Base-by-base conservation (phyloP, 2,888 invertebrate genomes). In the Chymomyza procnemis region DNA sequence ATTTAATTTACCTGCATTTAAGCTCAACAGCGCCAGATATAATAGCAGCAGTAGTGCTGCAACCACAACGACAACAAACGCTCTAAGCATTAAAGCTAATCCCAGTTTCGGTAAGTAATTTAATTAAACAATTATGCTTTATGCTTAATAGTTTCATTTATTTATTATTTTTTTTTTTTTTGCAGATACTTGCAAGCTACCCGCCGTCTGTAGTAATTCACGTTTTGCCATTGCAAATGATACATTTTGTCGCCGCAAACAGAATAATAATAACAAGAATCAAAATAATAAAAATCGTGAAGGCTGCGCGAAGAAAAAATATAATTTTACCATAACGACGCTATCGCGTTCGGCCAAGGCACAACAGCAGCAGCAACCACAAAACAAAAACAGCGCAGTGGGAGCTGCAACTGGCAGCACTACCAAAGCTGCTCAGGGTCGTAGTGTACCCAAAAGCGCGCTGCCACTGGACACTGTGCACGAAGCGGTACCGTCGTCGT, bases 261-360 rank as follows among this genome's bases (percentile, higher is more conserved):
- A 83, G 74, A 83, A 82, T 70, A 83, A 84, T 61, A 84, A 83
- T 57, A 83, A 83, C 30, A 84, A 85, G 71, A 85, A 85, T 50
- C 84, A 75, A 60, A 85, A 83, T 62, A 80, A 82, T 50, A 85
- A 76, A 52, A 73, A 79, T 22, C 80, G 80, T 52, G 80, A 78
- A 21, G 72, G 75, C 41, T 76, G 78, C 34, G 78, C 80, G 62
- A 83, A 76, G 61, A 92, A 80, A 75, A 89, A 82, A 73, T 88
- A 89, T 78, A 89, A 92, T 85, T 88, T 91, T 71, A 91, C 91
- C 63, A 90, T 92, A 73, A 90, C 91, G 66, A 90, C 91, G 68
- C 80, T 91, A 62, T 89, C 90, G 14, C 78, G 89, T 67, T 88
- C 87, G 55, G 77, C 76, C 19, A 80, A 79, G 30, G 8, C 50